Evolutionary conservation across 2,113 vertebrate genomes (phyloP), one percentile per base, ranked within the genome.

Genomic region (Nestor notabilis): DNA sequence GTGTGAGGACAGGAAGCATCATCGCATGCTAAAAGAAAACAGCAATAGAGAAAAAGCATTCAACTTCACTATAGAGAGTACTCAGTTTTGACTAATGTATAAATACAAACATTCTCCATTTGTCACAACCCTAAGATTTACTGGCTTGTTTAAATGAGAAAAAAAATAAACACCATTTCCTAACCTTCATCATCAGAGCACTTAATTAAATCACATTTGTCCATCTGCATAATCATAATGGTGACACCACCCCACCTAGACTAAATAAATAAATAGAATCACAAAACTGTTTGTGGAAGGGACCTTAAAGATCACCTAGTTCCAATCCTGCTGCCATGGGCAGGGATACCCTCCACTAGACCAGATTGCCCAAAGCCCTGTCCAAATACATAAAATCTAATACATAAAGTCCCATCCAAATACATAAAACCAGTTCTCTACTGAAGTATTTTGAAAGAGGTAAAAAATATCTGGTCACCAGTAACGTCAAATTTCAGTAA

Each of bases 1-100:
- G 99, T n/a, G 99, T 99, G 85, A 99, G 98, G 56, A 99, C 99
- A 4, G 99, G 99, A 64, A 99, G 98, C 99, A 99, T 99, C 99
- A 99, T 99, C 35, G 99, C 99, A 11, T 99, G 99, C 99, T 99
- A 96, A 64, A 94, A 91, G 94, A 82, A 35, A 97, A 93, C 68
- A 11, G 13, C 37, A 75, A 21, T 10, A 53, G 53, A n/a, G 13
- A 80, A 74, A 80, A 77, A 2, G 33, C 31, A 69, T 76, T 93
- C 7, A 69, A 5, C 9, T 46, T 88, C 33, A 84, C 35, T 4
- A 6, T 46, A 66, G 35, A 58, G 19, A 79, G 39, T 65, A 55
- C 37, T n/a, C 31, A 20, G 19, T 0, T 58, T 35, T 55, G 50
- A 50, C 10, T 11, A 33, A 72, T 17, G 10, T 81, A 79, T 50